A percentile compares a stretch with the other conserved stretches of the same genome.
Conservation (phyloP, 2,888 invertebrate genomes). For the Eustalomyia histrio region DNA sequence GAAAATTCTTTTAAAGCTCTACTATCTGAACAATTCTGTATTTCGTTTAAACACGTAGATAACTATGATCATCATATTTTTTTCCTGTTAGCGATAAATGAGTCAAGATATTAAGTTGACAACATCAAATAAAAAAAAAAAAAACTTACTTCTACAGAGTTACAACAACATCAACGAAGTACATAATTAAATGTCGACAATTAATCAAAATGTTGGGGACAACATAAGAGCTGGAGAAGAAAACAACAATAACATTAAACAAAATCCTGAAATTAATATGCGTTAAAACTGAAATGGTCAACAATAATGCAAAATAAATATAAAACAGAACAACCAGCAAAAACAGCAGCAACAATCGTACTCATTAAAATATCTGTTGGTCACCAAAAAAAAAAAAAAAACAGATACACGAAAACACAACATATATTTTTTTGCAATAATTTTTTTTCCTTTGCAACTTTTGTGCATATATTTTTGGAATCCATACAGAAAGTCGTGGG, state of each 20-base stretch:
- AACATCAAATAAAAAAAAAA: constrained; percentile 72
- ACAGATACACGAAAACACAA: constrained; percentile 49
- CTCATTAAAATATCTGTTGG: constrained; percentile 68
- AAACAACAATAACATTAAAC: constrained; percentile 53
- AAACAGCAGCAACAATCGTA: constrained; percentile 59
- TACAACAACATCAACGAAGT: constrained; percentile 52
- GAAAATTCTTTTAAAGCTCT: no score
- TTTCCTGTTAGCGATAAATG: constrained; percentile 75
- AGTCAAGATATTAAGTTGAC: constrained; percentile 73
- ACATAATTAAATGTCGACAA: constrained; percentile 80
- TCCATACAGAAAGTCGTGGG: constrained; percentile 76
- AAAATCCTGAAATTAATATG: constrained; percentile 68
- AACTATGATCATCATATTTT: constrained; percentile 74
- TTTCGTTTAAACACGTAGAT: constrained; percentile 12
- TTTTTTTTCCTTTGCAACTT: background rate
- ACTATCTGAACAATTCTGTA: background rate
- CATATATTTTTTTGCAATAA: constrained; percentile 38
- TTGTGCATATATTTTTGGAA: constrained; percentile 14
- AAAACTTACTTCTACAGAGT: constrained; percentile 32
- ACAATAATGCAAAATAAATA: constrained; percentile 63
- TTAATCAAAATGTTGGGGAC: constrained; percentile 76
- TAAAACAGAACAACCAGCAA: constrained; percentile 25
- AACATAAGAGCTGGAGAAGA: constrained; percentile 69
- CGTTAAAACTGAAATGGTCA: constrained; percentile 67
- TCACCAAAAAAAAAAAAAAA: constrained; percentile 28